These are phyloP conservation scores for Chiridota heheva DNA, from an alignment of 35 echinoderm and acorn worm species.

Conservation along the genomic window DNA sequence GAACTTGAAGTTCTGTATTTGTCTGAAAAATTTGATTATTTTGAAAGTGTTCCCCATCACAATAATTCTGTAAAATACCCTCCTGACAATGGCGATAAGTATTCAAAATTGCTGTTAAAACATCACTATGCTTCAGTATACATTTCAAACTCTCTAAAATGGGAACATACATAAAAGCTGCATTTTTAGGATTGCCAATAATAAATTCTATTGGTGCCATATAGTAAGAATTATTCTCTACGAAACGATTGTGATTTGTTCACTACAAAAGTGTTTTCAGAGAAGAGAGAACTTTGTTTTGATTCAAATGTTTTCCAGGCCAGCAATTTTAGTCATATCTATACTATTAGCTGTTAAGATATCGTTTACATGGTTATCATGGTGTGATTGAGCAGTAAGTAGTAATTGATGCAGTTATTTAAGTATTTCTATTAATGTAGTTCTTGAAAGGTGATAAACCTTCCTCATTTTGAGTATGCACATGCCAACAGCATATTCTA, in stretches of 20 bases:
- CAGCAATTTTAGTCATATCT: neutral
- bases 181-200: neutral
- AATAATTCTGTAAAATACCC: constrained; percentile 10
- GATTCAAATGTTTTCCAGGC: constrained; percentile 1
- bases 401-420: neutral
- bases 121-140: constrained; percentile 17
- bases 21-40: constrained; percentile 14
- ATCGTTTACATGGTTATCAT: neutral
- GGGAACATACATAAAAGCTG: constrained; percentile 29
- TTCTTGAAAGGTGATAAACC: neutral
- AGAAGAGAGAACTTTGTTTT: neutral
- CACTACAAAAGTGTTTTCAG: neutral
- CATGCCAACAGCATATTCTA: neutral
- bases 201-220: constrained; percentile 16
- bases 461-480: neutral
- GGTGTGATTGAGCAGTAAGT: neutral
- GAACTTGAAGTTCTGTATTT: neutral
- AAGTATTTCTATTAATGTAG: neutral
- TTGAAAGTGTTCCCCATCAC: constrained; percentile 21
- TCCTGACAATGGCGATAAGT: constrained; percentile 8
- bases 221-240: constrained; percentile 6
- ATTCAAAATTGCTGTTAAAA: constrained; percentile 30
- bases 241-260: neutral
- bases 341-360: neutral
- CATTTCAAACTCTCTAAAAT: constrained; percentile 11